Evolutionary conservation across 2,888 invertebrate species (phyloP).

Genomic region (Frankliniella fusca): DNA sequence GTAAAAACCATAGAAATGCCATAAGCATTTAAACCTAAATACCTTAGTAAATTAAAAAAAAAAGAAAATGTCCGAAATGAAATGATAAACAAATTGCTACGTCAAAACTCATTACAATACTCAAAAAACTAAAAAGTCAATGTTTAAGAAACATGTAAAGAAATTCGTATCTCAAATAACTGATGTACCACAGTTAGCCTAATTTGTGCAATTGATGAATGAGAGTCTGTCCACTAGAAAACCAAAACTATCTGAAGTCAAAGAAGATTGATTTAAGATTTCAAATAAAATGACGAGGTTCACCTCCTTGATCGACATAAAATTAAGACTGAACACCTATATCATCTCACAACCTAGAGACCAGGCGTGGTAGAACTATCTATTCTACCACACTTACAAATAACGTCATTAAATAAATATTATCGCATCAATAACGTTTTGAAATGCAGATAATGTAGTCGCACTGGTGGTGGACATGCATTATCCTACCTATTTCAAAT

Average conservation of each 20-base stretch:
- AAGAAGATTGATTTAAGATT: background rate
- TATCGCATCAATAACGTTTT: background rate
- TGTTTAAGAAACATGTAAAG: background rate
- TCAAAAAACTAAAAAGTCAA: background rate
- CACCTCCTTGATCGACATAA: background rate
- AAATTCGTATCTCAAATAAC: background rate
- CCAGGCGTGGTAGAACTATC: slow-evolving; percentile 2
- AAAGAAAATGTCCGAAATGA: background rate
- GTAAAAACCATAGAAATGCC: background rate
- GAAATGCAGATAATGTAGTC: slow-evolving; percentile 2
- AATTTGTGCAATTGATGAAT: background rate
- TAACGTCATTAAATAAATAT: slow-evolving; percentile 8
- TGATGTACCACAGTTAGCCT: background rate
- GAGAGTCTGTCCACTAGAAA: background rate
- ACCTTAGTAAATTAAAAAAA: slow-evolving; percentile 16
- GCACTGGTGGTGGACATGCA: background rate
- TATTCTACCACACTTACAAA: slow-evolving; percentile 25
- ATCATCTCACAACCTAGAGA: slow-evolving; percentile 9
- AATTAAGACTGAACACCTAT: slow-evolving; percentile 4
- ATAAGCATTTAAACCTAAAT: background rate
- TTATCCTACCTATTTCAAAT: background rate
- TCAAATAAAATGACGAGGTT: background rate
- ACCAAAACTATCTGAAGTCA: background rate
- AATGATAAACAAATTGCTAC: background rate
- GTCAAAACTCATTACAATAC: background rate